Conservation (phyloP, 1,140 invertebrate genomes). For the Drosophila pallidifrons region DNA sequence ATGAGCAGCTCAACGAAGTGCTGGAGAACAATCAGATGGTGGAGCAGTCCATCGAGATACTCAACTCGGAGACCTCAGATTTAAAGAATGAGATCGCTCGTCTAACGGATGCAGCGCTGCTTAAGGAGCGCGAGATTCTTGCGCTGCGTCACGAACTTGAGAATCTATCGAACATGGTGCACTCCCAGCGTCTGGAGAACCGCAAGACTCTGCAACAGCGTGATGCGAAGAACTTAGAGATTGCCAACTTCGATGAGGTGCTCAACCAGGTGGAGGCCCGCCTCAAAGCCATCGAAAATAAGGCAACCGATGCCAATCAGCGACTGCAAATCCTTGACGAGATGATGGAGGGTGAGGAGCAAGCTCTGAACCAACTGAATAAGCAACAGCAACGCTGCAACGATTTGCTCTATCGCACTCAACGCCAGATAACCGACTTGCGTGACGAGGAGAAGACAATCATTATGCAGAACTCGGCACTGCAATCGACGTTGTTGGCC, state of each 20-base stretch:
- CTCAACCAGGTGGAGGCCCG: slow-evolving; percentile 58
- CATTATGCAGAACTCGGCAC: slow-evolving; percentile 55
- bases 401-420: slow-evolving; percentile 70
- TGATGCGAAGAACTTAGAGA: slow-evolving; percentile 44
- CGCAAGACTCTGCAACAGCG: slow-evolving; percentile 45
- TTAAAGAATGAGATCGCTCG: slow-evolving; percentile 69
- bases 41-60: slow-evolving; percentile 60
- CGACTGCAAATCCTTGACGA: slow-evolving; percentile 77
- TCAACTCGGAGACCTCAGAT: slow-evolving; percentile 70
- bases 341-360: slow-evolving; percentile 69
- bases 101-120: slow-evolving; percentile 45
- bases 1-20: slow-evolving; percentile 61
- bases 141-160: slow-evolving; percentile 70
- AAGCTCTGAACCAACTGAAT: slow-evolving; percentile 49
- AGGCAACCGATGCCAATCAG: slow-evolving; percentile 68
- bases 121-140: slow-evolving; percentile 75
- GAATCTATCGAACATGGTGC: slow-evolving; percentile 66
- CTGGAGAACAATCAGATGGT: slow-evolving; percentile 77
- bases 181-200: slow-evolving; percentile 75
- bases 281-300: slow-evolving; percentile 55
- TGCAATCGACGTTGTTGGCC: slow-evolving; percentile 46
- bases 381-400: slow-evolving; percentile 74
- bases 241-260: slow-evolving; percentile 49
- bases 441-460: slow-evolving; percentile 64
- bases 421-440: slow-evolving; percentile 65